Conservation (phyloP, 2,113 vertebrate genomes). For the Eubucco bourcierii region DNA sequence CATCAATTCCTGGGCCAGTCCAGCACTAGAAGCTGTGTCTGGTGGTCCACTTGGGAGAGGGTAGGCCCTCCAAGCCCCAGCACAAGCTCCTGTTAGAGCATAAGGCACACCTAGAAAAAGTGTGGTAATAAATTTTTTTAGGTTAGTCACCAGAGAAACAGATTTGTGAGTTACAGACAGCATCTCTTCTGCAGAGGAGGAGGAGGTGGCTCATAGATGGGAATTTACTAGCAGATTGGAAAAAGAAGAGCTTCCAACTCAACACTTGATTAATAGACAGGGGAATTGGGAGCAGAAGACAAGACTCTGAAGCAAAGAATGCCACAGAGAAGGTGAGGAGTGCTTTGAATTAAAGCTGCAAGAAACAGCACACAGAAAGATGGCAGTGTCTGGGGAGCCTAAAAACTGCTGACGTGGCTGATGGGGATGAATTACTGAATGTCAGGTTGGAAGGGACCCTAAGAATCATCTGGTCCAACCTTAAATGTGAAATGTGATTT, state of each 20-base stretch:
- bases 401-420: not conserved
- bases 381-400: not conserved
- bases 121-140: not conserved
- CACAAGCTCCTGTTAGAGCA: not conserved
- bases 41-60: not conserved
- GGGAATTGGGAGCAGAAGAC: not conserved
- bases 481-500: not conserved
- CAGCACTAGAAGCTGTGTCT: not conserved
- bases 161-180: not conserved
- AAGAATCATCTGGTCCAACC: no score
- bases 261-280: not conserved
- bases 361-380: not conserved
- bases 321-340: not conserved
- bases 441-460: no score
- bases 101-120: not conserved
- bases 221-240: constrained; percentile 16
- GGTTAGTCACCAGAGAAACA: not conserved
- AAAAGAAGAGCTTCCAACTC: not conserved
- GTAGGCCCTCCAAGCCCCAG: not conserved
- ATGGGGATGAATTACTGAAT: no score
- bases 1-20: not conserved
- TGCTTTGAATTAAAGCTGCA: not conserved
- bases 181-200: not conserved
- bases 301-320: not conserved
- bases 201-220: not conserved